A percentile compares a stretch with the other conserved stretches of the same genome.
phyloP scores from a whole-genome alignment of 1,140 invertebrate genomes.

The Bombus pyrosoma region DNA sequence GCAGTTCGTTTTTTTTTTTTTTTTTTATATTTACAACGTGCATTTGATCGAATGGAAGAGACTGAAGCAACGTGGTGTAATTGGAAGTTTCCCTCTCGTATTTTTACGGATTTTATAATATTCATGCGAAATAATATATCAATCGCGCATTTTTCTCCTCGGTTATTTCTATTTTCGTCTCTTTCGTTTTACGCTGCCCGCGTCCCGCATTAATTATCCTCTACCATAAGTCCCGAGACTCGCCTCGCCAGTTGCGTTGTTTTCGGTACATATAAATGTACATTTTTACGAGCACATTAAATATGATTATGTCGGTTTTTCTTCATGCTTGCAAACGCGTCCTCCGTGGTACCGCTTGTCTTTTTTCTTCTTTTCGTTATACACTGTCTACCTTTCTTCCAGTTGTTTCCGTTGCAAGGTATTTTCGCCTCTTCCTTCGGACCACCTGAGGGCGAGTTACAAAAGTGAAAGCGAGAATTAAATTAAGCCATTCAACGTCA shows the following conservation, averaged over 20 bases:
- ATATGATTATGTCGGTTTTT: constrained; percentile 59
- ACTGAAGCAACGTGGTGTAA: neutral
- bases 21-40: neutral
- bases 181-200: neutral
- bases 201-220: constrained; percentile 47
- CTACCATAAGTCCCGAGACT: neutral
- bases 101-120: neutral
- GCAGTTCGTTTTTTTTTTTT: neutral
- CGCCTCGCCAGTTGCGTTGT: constrained; percentile 27
- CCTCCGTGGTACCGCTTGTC: neutral
- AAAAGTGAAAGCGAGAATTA: neutral
- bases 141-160: neutral
- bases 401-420: neutral
- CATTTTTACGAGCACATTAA: constrained; percentile 64
- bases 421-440: neutral
- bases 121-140: neutral
- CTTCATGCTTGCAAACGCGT: constrained; percentile 39
- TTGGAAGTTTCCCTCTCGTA: neutral
- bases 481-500: neutral
- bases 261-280: constrained; percentile 57
- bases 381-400: neutral
- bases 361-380: neutral
- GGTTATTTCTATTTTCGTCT: neutral
- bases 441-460: neutral
- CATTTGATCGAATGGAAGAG: neutral